Base-by-base conservation (phyloP, 1,140 invertebrate genomes). In the Diabrotica virgifera region DNA sequence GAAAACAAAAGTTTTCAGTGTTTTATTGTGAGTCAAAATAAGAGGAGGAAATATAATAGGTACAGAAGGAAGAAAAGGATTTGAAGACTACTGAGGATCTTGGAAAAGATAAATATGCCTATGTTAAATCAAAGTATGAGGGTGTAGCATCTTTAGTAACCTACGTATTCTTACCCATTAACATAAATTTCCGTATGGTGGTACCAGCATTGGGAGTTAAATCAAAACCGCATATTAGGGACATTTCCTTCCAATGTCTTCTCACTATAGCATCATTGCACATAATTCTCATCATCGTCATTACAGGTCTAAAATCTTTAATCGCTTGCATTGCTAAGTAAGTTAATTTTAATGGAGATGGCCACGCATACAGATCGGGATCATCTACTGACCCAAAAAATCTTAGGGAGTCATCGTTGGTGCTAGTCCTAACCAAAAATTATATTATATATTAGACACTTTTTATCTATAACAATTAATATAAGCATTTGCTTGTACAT, bases 171-270 rank as follows among this genome's bases (percentile, higher is more conserved):
- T 62, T n/a, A 62, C 60, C 85, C 80, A 90, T 86, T 68, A 89
- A 80, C 6, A 94, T 87, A 8, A 94, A 85, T 82, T 96, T 95
- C 58, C 87, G 79, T n/a, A 97, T 81, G 46, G 90, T 91, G 1
- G 92, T 89, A 52, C 93, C 88, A 67, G 93, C 87, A 81, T 93
- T 88, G 0, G 94, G 95, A 5, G 90, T 94, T 37, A 98, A 81
- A 78, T 94, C 89, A 73, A 89, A 90, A 2, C 89, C 92, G 11
- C 91, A 88, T 54, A 95, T 88, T 38, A 84, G 82, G 0, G 92
- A 92, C 86, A 98, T 95, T 77, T 94, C 89, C 65, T 91, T 87
- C 95, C 95, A 97, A 78, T 98, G 95, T 37, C 93, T 83, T 70
- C 92, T 86, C n/a, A 88, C 80, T 59, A 97, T 78, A 0, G 91